Conservation (phyloP, 2,888 invertebrate genomes). For the Bombylius discolor region DNA sequence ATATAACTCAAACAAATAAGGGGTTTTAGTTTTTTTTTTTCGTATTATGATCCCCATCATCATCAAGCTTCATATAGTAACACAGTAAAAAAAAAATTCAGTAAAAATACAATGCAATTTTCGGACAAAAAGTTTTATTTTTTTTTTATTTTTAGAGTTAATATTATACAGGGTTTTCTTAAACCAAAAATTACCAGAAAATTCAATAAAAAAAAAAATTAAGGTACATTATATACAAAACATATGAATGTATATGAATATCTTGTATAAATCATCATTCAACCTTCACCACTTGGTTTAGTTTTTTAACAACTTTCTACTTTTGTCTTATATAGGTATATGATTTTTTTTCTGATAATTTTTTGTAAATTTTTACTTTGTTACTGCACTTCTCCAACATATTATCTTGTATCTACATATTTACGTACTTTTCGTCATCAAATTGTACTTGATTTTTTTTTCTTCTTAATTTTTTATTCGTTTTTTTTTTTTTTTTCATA, state of each 20-base stretch:
- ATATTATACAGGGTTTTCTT: neutral
- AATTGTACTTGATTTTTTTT: too few relatives aligned
- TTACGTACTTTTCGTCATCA: too few relatives aligned
- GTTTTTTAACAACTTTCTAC: conserved; percentile 8
- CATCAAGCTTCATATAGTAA: too few relatives aligned
- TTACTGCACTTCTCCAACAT: neutral
- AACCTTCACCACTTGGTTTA: neutral
- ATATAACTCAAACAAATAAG: neutral
- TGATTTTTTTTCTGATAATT: neutral
- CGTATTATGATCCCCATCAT: too few relatives aligned
- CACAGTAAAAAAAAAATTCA: too few relatives aligned
- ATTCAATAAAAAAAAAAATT: too few relatives aligned
- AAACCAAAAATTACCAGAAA: neutral
- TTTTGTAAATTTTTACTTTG: neutral
- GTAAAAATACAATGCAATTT: neutral
- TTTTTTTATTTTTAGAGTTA: neutral
- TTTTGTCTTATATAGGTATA: neutral
- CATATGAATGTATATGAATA: neutral
- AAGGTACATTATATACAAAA: too few relatives aligned
- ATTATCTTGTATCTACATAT: neutral
- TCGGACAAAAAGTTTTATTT: neutral
- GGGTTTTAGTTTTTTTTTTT: too few relatives aligned
- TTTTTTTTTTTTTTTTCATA: too few relatives aligned
- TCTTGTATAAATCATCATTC: neutral
- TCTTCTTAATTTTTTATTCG: too few relatives aligned